Evolutionary conservation across 2,888 invertebrate genomes (phyloP).

Genomic region (Geotrupes spiniger): DNA sequence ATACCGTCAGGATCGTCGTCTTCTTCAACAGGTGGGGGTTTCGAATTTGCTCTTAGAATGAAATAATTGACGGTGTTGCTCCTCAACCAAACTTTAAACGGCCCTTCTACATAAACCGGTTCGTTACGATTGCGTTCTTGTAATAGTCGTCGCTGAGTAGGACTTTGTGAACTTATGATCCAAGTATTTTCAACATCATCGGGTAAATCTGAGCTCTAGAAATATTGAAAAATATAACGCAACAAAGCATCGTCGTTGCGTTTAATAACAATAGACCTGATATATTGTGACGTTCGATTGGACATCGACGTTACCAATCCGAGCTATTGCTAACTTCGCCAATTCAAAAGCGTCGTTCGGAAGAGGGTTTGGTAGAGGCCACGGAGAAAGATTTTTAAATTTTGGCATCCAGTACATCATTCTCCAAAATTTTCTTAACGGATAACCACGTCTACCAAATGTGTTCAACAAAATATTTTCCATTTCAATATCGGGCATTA

Average conservation of each 20-base stretch:
- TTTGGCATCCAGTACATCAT: constrained; percentile 95
- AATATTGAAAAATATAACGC: constrained; percentile 2
- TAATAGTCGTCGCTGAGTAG: constrained; percentile 69
- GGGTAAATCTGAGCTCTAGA: constrained; percentile 65
- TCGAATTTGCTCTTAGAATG: constrained; percentile 70
- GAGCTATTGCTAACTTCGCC: constrained; percentile 76
- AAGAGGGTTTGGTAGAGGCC: constrained; percentile 74
- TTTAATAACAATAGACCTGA: constrained; percentile 44
- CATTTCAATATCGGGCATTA: constrained; percentile 89
- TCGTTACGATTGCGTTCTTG: constrained; percentile 58
- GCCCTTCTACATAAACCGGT: constrained; percentile 81
- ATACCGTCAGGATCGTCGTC: constrained; percentile 66
- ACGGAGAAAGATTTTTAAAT: constrained; percentile 86
- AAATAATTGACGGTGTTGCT: constrained; percentile 80
- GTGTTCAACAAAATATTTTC: constrained; percentile 77
- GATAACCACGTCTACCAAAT: constrained; percentile 77
- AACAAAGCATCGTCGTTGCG: constrained; percentile 7
- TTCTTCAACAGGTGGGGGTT: constrained; percentile 48
- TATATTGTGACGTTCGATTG: constrained; percentile 64
- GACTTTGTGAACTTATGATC: constrained; percentile 86
- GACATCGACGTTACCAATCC: constrained; percentile 81
- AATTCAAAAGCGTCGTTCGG: constrained; percentile 75
- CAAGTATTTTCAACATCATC: constrained; percentile 85
- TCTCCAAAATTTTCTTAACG: constrained; percentile 71
- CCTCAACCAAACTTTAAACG: constrained; percentile 75